Percentiles rank a stretch among this genome's conserved stretches.
These are phyloP conservation scores for Mormyrus proboscirostris DNA, from an alignment of 2,797 vertebrate species.

Conservation along the genomic window DNA sequence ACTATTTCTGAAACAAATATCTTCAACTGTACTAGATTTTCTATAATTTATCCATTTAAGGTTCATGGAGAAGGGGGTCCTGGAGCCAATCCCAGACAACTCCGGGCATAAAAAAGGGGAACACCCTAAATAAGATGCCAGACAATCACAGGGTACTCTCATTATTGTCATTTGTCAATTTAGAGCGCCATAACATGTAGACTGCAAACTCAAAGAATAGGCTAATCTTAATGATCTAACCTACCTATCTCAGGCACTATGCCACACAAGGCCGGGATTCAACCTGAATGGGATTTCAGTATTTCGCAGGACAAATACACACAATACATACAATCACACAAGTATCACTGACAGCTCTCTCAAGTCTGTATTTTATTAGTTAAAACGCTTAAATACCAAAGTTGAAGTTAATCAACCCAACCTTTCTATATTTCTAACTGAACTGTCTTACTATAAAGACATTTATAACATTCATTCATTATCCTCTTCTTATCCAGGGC, in stretches of 20 bases:
- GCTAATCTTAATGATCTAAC: background rate
- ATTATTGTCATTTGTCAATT: background rate
- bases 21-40: background rate
- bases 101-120: background rate
- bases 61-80: background rate
- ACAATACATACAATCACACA: background rate
- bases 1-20: background rate
- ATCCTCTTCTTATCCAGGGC: background rate
- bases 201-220: background rate
- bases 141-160: background rate
- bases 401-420: background rate
- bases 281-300: background rate
- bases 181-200: background rate
- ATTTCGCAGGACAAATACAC: background rate
- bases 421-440: background rate
- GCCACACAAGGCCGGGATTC: background rate
- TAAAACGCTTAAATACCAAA: background rate
- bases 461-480: background rate
- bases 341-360: background rate
- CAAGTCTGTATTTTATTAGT: background rate
- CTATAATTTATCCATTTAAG: background rate
- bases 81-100: background rate
- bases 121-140: background rate
- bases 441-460: background rate
- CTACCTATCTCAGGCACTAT: background rate